These are phyloP conservation scores for Nothura maculosa DNA, from an alignment of 2,797 vertebrate genomes.

Conservation along the genomic window DNA sequence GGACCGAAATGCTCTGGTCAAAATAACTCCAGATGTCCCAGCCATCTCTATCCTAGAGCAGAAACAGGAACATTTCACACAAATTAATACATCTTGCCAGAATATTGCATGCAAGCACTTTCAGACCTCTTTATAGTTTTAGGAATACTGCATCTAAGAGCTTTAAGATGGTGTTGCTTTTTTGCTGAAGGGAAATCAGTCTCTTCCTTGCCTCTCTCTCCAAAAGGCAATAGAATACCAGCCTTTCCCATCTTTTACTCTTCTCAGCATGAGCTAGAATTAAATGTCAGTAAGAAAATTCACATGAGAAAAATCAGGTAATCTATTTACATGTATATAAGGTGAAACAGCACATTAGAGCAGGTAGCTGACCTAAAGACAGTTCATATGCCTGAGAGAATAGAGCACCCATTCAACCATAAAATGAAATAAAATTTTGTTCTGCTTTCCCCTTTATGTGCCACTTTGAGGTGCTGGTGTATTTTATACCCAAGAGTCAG, in stretches of 20 bases:
- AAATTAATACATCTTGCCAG: not conserved
- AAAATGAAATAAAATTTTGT: not conserved
- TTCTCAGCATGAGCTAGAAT: constrained; percentile 23
- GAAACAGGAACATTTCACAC: constrained; percentile 15
- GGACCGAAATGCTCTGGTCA: not conserved
- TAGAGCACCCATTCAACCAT: not conserved
- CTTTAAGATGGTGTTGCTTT: constrained; percentile 44
- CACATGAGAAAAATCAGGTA: constrained; percentile 29
- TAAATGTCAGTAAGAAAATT: constrained; percentile 29
- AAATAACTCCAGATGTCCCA: not conserved
- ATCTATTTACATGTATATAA: constrained; percentile 43
- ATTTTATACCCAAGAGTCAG: not conserved
- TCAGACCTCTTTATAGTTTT: constrained; percentile 40
- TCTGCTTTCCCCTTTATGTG: not conserved
- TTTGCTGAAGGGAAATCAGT: constrained; percentile 42
- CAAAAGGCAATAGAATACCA: constrained; percentile 13
- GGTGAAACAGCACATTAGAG: not conserved
- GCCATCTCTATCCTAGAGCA: not conserved
- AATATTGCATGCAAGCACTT: constrained; percentile 10
- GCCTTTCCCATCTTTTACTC: constrained; percentile 29
- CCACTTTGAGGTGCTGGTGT: not conserved
- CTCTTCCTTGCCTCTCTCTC: constrained; percentile 42
- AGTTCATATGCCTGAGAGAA: not conserved
- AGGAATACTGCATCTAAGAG: constrained; percentile 31
- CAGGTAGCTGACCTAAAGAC: not conserved